These are phyloP conservation scores for Centrocercus urophasianus DNA, from an alignment of 2,113 vertebrate species.

Conservation along the genomic window DNA sequence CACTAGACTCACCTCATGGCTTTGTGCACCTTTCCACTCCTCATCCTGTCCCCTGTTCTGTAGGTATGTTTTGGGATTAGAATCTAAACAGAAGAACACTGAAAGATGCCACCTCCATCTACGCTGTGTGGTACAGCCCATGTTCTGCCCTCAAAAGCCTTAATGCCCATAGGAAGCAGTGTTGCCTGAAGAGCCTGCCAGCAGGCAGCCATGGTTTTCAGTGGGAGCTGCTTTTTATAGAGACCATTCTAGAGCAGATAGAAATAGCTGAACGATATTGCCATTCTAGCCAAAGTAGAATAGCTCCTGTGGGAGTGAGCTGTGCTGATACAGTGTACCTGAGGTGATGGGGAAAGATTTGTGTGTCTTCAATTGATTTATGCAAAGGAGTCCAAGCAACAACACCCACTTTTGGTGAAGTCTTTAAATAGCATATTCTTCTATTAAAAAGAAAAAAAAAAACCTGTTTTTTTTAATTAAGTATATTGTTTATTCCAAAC, in stretches of 20 bases:
- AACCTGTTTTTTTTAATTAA: background rate
- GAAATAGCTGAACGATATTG: background rate
- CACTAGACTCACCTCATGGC: background rate
- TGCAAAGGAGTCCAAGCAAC: background rate
- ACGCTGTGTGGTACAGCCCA: background rate
- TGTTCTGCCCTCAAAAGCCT: background rate
- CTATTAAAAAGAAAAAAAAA: background rate
- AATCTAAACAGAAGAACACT: no score
- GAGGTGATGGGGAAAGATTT: background rate
- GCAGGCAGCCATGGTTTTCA: background rate
- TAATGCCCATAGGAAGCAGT: background rate
- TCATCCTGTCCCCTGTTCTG: background rate
- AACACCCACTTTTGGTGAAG: background rate
- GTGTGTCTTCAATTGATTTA: background rate
- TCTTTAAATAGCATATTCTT: background rate
- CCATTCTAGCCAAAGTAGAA: background rate
- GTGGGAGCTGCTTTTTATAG: background rate
- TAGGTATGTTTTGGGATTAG: background rate
- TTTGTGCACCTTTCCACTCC: fast-evolving
- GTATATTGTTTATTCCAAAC: background rate
- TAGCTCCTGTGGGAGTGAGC: background rate
- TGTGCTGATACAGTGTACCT: background rate
- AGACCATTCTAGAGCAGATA: background rate
- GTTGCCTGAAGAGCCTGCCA: background rate
- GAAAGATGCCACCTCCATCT: background rate